Base-by-base conservation (phyloP, 2,888 invertebrate genomes). In the Drosophila prolongata region DNA sequence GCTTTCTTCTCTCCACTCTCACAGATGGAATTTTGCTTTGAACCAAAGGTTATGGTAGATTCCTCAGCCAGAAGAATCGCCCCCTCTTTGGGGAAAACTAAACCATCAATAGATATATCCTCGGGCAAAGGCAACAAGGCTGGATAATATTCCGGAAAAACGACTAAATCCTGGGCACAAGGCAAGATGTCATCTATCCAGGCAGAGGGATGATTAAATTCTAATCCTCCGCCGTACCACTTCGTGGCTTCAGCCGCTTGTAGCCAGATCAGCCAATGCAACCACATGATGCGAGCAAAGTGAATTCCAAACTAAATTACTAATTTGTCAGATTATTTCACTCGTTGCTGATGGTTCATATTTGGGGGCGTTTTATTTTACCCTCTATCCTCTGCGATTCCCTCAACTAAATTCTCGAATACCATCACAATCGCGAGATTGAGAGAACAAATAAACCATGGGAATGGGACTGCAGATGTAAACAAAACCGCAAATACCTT, bases 171-270 rank as follows among this genome's bases (percentile, higher is more conserved):
- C 1, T 74, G 73, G 0, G 78, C 62, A 59, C 92, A 91, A 1
- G 92, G 92, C 47, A 88, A 16, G 52, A 89, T 81, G 1, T 76
- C 80, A 16, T 88, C 87, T 37, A 84, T 14, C 92, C 92, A 92
- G 11, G 82, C 77, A 2, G 76, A 64, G 1, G 87, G 76, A 73
- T 81, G 77, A 27, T 73, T 61, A 37, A 92, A 90, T 11, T 81
- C 77, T 16, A 85, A 76, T 38, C 79, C 80, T 11, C 84, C 89
- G 14, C 79, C 76, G 19, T 90, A 81, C 76, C 86, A 86, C 70
- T 90, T 92, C 9, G 85, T 87, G 34, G 75, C 58, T 13, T 5
- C 2, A 14, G n/a, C 61, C 30, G 19, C 16, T 13, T 68, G 38
- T n/a, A 62, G 34, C 13, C 8, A 64, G 70, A 66, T 6, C 24